These are phyloP conservation scores for Choristoneura rosaceana DNA, from an alignment of 2,888 invertebrate species.

Conservation along the genomic window DNA sequence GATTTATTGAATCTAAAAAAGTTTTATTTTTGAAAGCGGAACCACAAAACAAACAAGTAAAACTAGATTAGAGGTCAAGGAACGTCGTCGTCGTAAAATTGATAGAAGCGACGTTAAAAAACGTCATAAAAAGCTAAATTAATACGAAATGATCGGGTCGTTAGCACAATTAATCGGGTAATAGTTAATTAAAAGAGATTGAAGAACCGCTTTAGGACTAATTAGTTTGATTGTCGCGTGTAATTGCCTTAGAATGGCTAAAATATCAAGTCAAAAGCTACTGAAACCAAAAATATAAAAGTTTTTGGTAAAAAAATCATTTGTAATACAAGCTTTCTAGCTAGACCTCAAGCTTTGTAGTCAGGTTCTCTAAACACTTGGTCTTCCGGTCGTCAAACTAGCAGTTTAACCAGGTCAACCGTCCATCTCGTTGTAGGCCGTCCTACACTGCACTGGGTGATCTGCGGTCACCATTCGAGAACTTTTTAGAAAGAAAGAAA, in stretches of 20 bases:
- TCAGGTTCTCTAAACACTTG: too few species aligned
- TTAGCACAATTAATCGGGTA: slow-evolving; percentile 26
- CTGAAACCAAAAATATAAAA: not conserved
- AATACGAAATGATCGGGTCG: slow-evolving; percentile 29
- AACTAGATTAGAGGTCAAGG: slow-evolving; percentile 34
- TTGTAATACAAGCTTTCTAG: too few species aligned
- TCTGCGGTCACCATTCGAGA: too few species aligned
- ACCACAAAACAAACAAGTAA: slow-evolving; percentile 11
- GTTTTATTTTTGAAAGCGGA: not conserved
- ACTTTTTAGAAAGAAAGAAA: too few species aligned
- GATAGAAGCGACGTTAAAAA: slow-evolving; percentile 21
- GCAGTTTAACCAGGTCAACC: too few species aligned
- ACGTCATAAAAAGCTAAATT: slow-evolving; percentile 28
- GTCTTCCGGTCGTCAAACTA: too few species aligned
- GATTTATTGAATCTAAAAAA: too few species aligned
- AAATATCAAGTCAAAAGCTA: not conserved
- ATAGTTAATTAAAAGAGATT: slow-evolving; percentile 20
- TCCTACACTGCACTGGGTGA: too few species aligned
- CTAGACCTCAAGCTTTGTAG: too few species aligned
- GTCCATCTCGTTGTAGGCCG: too few species aligned
- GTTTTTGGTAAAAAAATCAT: too few species aligned
- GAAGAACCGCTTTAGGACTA: slow-evolving; percentile 1
- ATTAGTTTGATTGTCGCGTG: slow-evolving; percentile 7
- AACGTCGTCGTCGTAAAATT: slow-evolving; percentile 27
- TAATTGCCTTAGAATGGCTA: not conserved